Evolutionary conservation across 2,113 vertebrate genomes (phyloP).

Genomic region (Sardina pilchardus): DNA sequence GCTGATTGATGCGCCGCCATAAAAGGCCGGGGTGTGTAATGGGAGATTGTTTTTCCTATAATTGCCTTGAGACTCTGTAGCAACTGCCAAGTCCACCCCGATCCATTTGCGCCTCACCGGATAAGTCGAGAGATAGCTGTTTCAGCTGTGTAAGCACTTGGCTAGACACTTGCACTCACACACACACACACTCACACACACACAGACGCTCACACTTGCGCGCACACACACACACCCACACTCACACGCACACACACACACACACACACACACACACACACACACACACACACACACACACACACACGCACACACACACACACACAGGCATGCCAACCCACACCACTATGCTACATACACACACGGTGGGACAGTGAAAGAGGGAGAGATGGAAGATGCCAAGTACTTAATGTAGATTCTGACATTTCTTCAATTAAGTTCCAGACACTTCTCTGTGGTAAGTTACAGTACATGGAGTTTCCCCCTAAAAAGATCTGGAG

Average conservation of each 20-base stretch:
- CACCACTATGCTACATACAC: background rate
- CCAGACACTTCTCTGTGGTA: background rate
- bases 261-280: background rate
- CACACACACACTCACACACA: background rate
- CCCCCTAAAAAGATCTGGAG: background rate
- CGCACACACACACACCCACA: background rate
- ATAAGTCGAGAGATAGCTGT: slow-evolving; percentile 40
- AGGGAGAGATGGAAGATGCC: background rate
- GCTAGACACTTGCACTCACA: background rate
- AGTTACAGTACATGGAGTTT: background rate
- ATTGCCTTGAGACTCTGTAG: slow-evolving; percentile 58
- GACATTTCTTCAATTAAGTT: slow-evolving; percentile 14
- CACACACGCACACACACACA: background rate
- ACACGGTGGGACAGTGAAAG: background rate
- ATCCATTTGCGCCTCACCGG: slow-evolving; percentile 34
- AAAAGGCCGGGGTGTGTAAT: slow-evolving; percentile 53
- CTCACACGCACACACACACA: background rate
- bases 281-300: background rate
- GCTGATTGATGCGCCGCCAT: slow-evolving; percentile 53
- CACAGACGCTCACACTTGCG: background rate
- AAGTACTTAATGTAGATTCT: slow-evolving; percentile 1
- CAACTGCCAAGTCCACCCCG: slow-evolving; percentile 39
- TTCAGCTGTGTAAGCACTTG: slow-evolving; percentile 20
- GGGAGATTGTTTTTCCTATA: slow-evolving; percentile 55
- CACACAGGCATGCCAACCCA: background rate